A percentile compares a stretch with the other conserved stretches of the same genome.
Conservation (phyloP, 2,797 vertebrate species). For the Alcedo quadribrachys region DNA sequence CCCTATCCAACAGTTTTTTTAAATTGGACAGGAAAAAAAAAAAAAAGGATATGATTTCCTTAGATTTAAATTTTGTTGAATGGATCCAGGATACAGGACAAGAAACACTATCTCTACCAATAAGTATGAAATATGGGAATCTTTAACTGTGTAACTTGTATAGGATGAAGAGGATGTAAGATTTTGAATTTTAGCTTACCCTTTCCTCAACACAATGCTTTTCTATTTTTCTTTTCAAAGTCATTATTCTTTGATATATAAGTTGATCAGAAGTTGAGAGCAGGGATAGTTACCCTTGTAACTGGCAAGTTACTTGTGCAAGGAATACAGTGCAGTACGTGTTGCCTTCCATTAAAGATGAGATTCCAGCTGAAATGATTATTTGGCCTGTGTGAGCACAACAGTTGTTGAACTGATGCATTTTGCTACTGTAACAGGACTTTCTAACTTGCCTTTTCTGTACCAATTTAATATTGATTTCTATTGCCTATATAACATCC, state of each 20-base stretch:
- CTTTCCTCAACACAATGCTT: not conserved
- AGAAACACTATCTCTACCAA: not conserved
- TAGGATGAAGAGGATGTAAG: not conserved
- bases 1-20: not conserved
- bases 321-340: not conserved
- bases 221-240: constrained; percentile 17
- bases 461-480: constrained; percentile 2
- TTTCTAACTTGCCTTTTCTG: constrained; percentile 16
- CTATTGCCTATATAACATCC: not conserved
- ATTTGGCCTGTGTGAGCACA: not conserved
- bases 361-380: constrained; percentile 13
- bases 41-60: not conserved
- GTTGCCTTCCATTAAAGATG: not conserved
- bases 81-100: not conserved
- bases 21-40: not conserved
- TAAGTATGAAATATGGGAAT: not conserved
- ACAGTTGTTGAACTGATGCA: not conserved
- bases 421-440: constrained; percentile 43
- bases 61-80: not conserved
- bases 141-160: not conserved
- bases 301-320: not conserved
- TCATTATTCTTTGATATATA: constrained; percentile 5
- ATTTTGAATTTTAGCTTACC: not conserved
- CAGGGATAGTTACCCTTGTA: not conserved
- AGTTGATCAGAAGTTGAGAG: constrained; percentile 19